phyloP scores from a whole-genome alignment of 2,113 vertebrate genomes.

The Ptilorrhoa leucosticta region DNA sequence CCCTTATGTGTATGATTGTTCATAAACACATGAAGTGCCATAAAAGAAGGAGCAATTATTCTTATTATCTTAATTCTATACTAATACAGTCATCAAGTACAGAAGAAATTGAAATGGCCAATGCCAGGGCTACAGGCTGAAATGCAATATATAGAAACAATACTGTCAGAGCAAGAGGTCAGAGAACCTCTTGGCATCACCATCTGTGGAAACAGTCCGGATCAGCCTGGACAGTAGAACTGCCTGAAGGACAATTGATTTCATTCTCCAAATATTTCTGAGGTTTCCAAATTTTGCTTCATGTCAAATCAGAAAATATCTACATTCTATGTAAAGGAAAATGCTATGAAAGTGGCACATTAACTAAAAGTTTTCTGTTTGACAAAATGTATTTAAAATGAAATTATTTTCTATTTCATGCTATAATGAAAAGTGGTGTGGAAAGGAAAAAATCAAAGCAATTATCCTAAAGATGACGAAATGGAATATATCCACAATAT shows the following conservation, averaged over 20 bases:
- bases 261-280: background rate
- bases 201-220: background rate
- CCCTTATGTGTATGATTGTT: background rate
- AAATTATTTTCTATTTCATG: background rate
- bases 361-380: background rate
- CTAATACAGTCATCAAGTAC: background rate
- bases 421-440: background rate
- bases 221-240: background rate
- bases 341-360: background rate
- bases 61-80: conserved; percentile 11
- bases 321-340: background rate
- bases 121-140: background rate
- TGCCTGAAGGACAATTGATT: background rate
- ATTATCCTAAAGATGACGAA: background rate
- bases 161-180: background rate
- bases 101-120: background rate
- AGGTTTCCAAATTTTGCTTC: background rate
- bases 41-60: background rate
- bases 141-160: background rate
- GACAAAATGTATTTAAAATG: background rate
- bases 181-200: background rate
- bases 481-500: background rate
- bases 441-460: background rate
- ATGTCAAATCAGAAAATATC: background rate
- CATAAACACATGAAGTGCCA: conserved; percentile 20